Evolutionary conservation across 2,113 vertebrate species (phyloP).

Genomic region (Hypomesus transpacificus): DNA sequence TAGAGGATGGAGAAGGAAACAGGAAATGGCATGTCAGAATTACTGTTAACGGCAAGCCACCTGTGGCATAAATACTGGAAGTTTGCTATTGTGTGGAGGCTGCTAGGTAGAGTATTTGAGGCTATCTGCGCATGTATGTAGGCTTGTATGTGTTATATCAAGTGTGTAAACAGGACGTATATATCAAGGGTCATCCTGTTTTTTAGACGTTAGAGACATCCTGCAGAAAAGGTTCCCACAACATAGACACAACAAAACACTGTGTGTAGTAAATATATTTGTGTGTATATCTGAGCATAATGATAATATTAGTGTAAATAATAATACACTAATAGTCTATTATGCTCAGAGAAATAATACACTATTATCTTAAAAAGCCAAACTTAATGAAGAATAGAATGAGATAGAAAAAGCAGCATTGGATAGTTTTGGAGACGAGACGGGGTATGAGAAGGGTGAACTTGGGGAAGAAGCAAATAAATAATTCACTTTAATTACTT

Average conservation of each 20-base stretch:
- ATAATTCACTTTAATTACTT: conserved; percentile 11
- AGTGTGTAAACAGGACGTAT: conserved; percentile 11
- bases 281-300: neutral
- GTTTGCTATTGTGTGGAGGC: neutral
- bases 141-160: conserved; percentile 4
- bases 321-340: neutral
- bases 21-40: conserved; percentile 28
- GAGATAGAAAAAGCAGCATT: neutral
- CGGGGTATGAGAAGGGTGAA: neutral
- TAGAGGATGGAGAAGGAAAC: conserved; percentile 56
- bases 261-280: neutral
- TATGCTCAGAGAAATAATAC: no score
- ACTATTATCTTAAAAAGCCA: no score
- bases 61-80: neutral
- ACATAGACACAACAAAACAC: conserved; percentile 36
- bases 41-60: neutral
- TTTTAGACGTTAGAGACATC: conserved; percentile 31
- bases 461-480: neutral
- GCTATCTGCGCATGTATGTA: conserved; percentile 7
- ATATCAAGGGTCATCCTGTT: conserved; percentile 21
- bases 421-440: neutral
- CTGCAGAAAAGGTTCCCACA: conserved; percentile 26
- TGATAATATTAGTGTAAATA: no score
- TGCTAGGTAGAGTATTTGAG: conserved; percentile 33
- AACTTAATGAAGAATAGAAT: neutral